Evolutionary conservation across 2,797 vertebrate genomes (phyloP).

Genomic region (Melanotaenia trifasciata): DNA sequence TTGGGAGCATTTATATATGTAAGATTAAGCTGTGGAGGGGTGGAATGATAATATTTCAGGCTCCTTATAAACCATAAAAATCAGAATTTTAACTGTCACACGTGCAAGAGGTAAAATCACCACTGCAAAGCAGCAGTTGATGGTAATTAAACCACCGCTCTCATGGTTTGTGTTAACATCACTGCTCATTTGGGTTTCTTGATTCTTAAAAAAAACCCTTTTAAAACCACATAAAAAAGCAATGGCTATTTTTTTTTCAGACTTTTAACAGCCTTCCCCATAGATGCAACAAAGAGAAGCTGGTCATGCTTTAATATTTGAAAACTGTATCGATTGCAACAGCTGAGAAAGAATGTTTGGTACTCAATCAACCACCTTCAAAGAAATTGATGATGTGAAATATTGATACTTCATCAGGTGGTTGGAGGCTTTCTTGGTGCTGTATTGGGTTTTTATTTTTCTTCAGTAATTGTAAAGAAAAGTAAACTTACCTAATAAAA

Average conservation of each 20-base stretch:
- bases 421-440: slow-evolving; percentile 57
- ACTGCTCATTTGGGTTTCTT: neutral
- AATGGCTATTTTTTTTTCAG: neutral
- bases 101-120: neutral
- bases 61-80: neutral
- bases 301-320: slow-evolving; percentile 50
- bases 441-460: neutral
- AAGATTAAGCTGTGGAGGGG: slow-evolving; percentile 12
- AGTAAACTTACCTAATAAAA: neutral
- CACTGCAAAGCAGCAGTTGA: neutral
- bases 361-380: slow-evolving; percentile 54
- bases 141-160: neutral
- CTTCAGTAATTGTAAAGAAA: neutral
- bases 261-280: neutral
- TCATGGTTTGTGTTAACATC: neutral
- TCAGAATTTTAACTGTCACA: neutral
- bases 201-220: neutral
- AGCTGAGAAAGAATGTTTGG: slow-evolving; percentile 47
- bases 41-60: neutral
- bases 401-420: slow-evolving; percentile 88
- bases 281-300: slow-evolving; percentile 38
- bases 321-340: slow-evolving; percentile 50
- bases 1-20: neutral
- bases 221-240: neutral
- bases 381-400: slow-evolving; percentile 80